phyloP scores from a whole-genome alignment of 2,113 vertebrate genomes.

The Lipophrys pholis region DNA sequence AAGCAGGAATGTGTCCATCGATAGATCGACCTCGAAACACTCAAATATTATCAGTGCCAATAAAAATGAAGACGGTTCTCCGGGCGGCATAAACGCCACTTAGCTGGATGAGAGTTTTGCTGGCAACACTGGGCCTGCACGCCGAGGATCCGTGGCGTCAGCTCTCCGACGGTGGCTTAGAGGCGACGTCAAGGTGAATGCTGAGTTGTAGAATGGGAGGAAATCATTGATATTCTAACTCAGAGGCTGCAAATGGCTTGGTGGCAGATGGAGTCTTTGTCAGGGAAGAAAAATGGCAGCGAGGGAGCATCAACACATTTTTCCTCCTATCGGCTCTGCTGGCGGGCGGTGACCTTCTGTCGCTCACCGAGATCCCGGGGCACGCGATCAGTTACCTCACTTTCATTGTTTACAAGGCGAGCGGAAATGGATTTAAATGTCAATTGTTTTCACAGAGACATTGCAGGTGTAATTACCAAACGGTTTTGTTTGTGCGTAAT shows the following conservation, averaged over 20 bases:
- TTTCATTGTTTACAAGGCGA: constrained; percentile 85
- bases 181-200: constrained; percentile 96
- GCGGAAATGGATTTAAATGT: constrained; percentile 80
- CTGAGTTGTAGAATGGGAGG: constrained; percentile 88
- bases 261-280: constrained; percentile 99
- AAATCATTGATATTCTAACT: constrained; percentile 96
- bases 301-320: constrained; percentile 81
- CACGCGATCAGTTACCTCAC: constrained; percentile 88
- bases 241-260: constrained; percentile 93
- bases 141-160: constrained; percentile 82
- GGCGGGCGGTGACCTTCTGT: constrained; percentile 84
- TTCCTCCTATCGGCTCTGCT: constrained; percentile 50
- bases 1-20: constrained; percentile 13
- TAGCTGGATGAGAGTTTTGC: constrained; percentile 64
- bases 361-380: constrained; percentile 82
- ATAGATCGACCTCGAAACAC: constrained; percentile 22
- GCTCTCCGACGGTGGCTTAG: constrained; percentile 81
- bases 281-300: constrained; percentile 98
- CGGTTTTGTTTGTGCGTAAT: constrained; percentile 34
- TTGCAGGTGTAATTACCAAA: constrained; percentile 25
- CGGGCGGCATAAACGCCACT: constrained; percentile 73
- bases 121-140: constrained; percentile 63
- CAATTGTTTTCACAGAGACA: constrained; percentile 70
- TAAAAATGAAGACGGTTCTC: constrained; percentile 61
- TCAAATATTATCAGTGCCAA: constrained; percentile 68